phyloP scores from a whole-genome alignment of 2,113 vertebrate species.

The Apus apus region DNA sequence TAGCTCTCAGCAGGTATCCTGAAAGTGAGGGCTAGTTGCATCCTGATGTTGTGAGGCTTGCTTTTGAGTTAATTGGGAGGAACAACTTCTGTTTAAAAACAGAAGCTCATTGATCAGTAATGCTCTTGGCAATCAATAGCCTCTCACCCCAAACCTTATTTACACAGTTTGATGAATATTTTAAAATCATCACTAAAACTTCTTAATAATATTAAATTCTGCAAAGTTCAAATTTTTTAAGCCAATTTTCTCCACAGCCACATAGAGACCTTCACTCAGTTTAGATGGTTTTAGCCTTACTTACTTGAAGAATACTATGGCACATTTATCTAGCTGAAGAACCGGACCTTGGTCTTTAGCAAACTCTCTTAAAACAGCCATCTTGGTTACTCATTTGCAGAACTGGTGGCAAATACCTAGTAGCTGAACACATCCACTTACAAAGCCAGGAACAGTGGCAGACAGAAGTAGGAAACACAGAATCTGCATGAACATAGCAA shows the following conservation, averaged over 20 bases:
- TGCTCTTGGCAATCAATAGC: background rate
- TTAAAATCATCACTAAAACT: background rate
- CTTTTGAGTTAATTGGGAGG: background rate
- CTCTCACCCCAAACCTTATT: background rate
- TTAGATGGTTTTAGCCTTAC: background rate
- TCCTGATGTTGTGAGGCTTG: background rate
- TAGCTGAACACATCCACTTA: conserved; percentile 55
- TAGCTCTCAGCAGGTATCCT: background rate
- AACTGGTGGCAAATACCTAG: conserved; percentile 55
- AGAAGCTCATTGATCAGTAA: background rate
- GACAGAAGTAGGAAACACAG: background rate
- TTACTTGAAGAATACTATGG: background rate
- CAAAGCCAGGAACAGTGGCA: conserved; percentile 59
- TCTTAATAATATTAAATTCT: background rate
- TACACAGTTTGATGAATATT: accelerated
- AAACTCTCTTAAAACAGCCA: conserved; percentile 40
- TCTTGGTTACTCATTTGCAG: conserved; percentile 51
- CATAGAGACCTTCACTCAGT: background rate
- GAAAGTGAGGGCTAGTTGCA: background rate
- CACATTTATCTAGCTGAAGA: background rate
- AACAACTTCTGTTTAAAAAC: background rate
- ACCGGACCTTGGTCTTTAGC: conserved; percentile 27
- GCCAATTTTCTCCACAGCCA: background rate
- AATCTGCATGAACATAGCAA: conserved; percentile 47
- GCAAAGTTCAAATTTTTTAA: background rate